Base-by-base conservation (phyloP, 2,113 vertebrate species). In the Prionailurus bengalensis region DNA sequence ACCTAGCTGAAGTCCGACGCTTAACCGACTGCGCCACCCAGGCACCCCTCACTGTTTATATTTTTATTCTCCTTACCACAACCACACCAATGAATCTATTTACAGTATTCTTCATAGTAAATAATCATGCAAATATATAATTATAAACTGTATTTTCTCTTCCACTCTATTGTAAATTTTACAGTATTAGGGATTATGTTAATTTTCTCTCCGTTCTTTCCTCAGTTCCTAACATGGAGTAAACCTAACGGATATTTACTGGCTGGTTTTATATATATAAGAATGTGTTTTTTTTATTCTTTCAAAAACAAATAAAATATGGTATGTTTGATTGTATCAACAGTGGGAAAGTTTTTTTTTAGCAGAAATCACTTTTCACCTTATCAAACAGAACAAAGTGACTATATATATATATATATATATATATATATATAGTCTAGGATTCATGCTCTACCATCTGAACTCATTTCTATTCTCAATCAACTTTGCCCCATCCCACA, bases 221-320 rank as follows among this genome's bases (percentile, higher is more conserved):
- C 17, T 55, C 33, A 27, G 5, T 42, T 3, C 1, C 33, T 92
- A n/a, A 36, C 5, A 16, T 33, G 10, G 27, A 93, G 25, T 88
- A 88, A 90, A 90, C 89, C 78, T 13, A 76, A 65, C 17, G 8
- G 76, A 70, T 96, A 53, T 76, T 87, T 86, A 36, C 25, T 82
- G 8, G 4, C 13, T 87, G 15, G 9, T 51, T 81, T 45, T 25
- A 65, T 25, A 74, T 61, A 71, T 39, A n/a, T 2, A 74, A n/a
- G 16, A 68, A 4, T 86, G 8, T 45, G 3, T 88, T 16, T 70
- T 84, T 65, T 63, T 61, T 33, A 6, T 58, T 17, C 29, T 68
- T 53, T 82, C 16, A 53, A 81, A 91, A 71, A 68, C 8, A 74
- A 95, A 68, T 42, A 80, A 91, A 87, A 94, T 51, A 79, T 36